Conservation (phyloP, 2,888 invertebrate species). For the Sinhomidia bicolor region DNA sequence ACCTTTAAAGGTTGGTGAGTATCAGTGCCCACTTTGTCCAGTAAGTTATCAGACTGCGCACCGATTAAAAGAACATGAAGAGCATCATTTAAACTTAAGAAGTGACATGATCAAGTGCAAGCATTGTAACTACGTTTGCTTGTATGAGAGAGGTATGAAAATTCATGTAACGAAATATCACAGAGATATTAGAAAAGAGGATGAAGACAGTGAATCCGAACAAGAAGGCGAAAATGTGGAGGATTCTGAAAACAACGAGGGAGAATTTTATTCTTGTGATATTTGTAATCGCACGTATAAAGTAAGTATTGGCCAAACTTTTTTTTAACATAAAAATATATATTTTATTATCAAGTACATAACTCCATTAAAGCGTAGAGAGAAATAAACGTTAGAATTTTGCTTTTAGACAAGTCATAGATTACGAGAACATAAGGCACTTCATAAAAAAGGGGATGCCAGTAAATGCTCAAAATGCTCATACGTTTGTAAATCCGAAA, state of each 20-base stretch:
- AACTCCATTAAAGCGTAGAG: too few species aligned
- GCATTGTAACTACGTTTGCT: slow-evolving; percentile 36
- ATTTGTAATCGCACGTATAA: slow-evolving; percentile 20
- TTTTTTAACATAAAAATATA: too few species aligned
- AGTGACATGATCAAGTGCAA: slow-evolving; percentile 13
- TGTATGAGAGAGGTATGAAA: slow-evolving; percentile 49
- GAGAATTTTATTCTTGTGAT: slow-evolving; percentile 12
- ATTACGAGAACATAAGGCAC: slow-evolving; percentile 17
- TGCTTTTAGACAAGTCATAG: slow-evolving; percentile 36
- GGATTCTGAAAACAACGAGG: neutral
- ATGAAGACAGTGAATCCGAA: neutral
- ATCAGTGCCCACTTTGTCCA: slow-evolving; percentile 29
- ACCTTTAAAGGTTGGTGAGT: neutral
- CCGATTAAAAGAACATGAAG: slow-evolving; percentile 40
- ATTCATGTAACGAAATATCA: slow-evolving; percentile 53
- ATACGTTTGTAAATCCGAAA: slow-evolving; percentile 20
- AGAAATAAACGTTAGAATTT: too few species aligned
- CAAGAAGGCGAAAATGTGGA: neutral
- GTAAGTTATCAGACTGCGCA: slow-evolving; percentile 42
- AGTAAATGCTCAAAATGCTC: slow-evolving; percentile 22
- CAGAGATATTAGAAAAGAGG: neutral
- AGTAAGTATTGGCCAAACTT: neutral
- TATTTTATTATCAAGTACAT: too few species aligned
- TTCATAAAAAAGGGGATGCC: slow-evolving; percentile 2
- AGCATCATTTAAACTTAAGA: slow-evolving; percentile 6